Percentiles rank a stretch among this genome's conserved stretches.
phyloP scores from a whole-genome alignment of 2,797 vertebrate species.

The Peromyscus nudipes region DNA sequence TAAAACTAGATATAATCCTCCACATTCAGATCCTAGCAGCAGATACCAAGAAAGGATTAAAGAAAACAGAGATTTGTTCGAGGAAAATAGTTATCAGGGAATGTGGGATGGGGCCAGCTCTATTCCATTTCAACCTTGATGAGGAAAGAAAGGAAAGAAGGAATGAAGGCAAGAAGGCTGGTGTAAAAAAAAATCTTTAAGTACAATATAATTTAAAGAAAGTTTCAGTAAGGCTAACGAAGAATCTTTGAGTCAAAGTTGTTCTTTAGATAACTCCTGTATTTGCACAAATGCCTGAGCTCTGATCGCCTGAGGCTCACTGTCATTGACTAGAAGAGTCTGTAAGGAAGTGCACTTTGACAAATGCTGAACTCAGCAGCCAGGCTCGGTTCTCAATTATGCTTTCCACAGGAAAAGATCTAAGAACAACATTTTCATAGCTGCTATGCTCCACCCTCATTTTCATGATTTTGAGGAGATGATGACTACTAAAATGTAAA shows the following conservation, averaged over 20 bases:
- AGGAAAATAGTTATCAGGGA: background rate
- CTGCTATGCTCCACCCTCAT: background rate
- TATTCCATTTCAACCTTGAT: background rate
- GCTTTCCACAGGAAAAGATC: background rate
- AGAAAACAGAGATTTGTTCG: slow-evolving; percentile 11
- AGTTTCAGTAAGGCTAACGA: slow-evolving; percentile 4
- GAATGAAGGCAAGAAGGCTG: background rate
- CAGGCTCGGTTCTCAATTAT: background rate
- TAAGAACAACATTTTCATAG: slow-evolving; percentile 52
- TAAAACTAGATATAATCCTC: background rate
- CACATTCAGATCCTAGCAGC: background rate
- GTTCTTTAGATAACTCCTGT: background rate
- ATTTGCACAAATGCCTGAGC: background rate
- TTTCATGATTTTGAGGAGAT: slow-evolving; percentile 62
- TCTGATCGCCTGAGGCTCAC: background rate
- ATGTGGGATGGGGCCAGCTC: background rate
- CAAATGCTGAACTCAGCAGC: background rate
- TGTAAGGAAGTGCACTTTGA: background rate
- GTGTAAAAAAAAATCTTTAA: slow-evolving; percentile 2
- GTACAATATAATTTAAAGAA: background rate
- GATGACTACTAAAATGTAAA: slow-evolving; percentile 59
- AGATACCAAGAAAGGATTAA: slow-evolving; percentile 34
- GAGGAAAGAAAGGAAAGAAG: background rate
- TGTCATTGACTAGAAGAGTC: background rate
- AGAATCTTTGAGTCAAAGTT: slow-evolving; percentile 15